A percentile compares a stretch with the other conserved stretches of the same genome.
Conservation (phyloP, 37 sponge, comb jelly and placozoan species). For the Oopsacas minuta region DNA sequence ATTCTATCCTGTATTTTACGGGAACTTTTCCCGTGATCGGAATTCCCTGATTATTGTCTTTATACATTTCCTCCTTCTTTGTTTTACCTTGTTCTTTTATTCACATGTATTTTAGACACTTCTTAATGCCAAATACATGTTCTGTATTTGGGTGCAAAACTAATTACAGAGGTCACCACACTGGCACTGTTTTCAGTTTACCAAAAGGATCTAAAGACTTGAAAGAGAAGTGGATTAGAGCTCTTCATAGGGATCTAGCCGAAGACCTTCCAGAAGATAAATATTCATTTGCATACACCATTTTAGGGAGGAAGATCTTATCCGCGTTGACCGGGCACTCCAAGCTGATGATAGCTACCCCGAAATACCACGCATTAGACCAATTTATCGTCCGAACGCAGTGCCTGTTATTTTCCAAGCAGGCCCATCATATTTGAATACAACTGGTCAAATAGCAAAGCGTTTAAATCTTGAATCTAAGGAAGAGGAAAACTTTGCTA, state of each 20-base stretch:
- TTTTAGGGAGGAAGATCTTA: neutral
- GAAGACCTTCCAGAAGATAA: neutral
- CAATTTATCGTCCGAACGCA: neutral
- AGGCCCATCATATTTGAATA: neutral
- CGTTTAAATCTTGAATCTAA: neutral
- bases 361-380: neutral
- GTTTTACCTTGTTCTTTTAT: too few species aligned
- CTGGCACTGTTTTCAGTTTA: neutral
- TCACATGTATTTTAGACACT: too few species aligned
- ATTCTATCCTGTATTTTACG: too few species aligned
- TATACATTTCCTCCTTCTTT: too few species aligned
- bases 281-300: neutral
- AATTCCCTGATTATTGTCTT: too few species aligned
- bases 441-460: neutral
- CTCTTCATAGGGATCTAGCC: neutral
- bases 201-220: neutral
- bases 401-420: neutral
- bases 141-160: too few species aligned
- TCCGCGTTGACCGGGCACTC: neutral
- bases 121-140: neutral
- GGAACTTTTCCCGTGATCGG: too few species aligned
- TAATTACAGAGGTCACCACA: too few species aligned
- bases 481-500: neutral
- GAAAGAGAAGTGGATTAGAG: neutral
- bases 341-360: neutral